A percentile compares a stretch with the other conserved stretches of the same genome.
phyloP scores from a whole-genome alignment of 2,888 invertebrate genomes.

The Acanthosepion pharaonis region DNA sequence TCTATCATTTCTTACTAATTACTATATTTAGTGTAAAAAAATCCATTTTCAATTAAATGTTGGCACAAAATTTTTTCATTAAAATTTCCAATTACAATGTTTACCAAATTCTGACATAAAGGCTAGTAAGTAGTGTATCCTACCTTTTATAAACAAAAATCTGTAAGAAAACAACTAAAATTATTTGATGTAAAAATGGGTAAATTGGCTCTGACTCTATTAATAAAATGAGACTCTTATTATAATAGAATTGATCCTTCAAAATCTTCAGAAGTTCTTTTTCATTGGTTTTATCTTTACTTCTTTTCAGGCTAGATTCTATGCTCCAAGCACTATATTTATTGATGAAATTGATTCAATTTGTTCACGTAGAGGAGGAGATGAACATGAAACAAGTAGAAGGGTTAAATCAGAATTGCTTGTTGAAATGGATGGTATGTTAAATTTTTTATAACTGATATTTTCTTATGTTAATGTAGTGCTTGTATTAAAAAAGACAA shows the following conservation, averaged over 20 bases:
- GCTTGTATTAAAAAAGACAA: too few relatives aligned
- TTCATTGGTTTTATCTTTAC: background rate
- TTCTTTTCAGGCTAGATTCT: constrained; percentile 88
- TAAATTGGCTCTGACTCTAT: too few relatives aligned
- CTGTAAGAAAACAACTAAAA: too few relatives aligned
- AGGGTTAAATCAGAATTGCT: constrained; percentile 97
- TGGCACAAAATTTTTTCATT: background rate
- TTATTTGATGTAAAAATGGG: too few relatives aligned
- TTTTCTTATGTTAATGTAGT: background rate
- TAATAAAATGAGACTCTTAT: too few relatives aligned
- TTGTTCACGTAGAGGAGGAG: constrained; percentile 94
- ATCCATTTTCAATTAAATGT: too few relatives aligned
- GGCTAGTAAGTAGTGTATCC: too few relatives aligned
- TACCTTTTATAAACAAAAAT: too few relatives aligned
- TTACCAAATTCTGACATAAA: background rate
- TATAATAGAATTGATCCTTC: background rate
- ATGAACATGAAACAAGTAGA: constrained; percentile 97
- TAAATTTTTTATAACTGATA: background rate
- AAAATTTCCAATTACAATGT: background rate
- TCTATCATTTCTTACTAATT: constrained; percentile 49
- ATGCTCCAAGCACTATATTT: constrained; percentile 98
- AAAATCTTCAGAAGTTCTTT: background rate
- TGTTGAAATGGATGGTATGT: constrained; percentile 96
- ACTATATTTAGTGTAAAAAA: background rate
- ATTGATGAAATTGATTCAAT: constrained; percentile 99